These are phyloP conservation scores for Drosophila elegans DNA, from an alignment of 1,140 invertebrate species.

Conservation along the genomic window DNA sequence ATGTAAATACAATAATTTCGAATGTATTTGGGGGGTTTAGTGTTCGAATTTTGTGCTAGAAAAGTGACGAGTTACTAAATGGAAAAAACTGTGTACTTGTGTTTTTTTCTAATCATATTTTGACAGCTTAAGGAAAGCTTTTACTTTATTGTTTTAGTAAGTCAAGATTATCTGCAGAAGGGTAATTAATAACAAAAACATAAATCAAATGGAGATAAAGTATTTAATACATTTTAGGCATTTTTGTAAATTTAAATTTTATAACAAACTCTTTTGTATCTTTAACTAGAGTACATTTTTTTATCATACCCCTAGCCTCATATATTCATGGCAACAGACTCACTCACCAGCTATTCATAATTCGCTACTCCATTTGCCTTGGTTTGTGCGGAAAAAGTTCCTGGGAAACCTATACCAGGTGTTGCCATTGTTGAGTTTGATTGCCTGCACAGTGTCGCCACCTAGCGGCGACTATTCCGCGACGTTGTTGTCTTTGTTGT, in stretches of 20 bases:
- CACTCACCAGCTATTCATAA: conserved; percentile 18
- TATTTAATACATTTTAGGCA: neutral
- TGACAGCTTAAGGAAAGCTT: conserved; percentile 36
- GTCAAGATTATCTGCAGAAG: no score
- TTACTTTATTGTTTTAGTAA: neutral
- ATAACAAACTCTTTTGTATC: neutral
- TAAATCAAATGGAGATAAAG: no score
- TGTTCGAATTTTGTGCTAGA: conserved; percentile 73
- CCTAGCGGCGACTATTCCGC: conserved; percentile 51
- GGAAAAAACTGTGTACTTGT: conserved; percentile 37
- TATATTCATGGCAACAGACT: conserved; percentile 20
- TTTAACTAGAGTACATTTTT: neutral
- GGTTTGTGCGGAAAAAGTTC: conserved; percentile 11
- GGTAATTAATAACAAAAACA: no score
- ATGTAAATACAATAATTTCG: conserved; percentile 75
- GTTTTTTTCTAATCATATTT: conserved; percentile 39
- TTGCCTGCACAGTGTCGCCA: conserved; percentile 49
- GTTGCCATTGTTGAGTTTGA: conserved; percentile 29
- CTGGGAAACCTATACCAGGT: conserved; percentile 10
- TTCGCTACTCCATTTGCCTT: conserved; percentile 10
- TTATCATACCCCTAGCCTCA: neutral
- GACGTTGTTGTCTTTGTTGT: neutral
- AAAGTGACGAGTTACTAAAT: conserved; percentile 64
- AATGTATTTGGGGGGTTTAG: conserved; percentile 42
- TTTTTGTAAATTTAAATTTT: neutral